Percentiles rank a stretch among this genome's conserved stretches.
These are phyloP conservation scores for Schmidtea mediterranea DNA, from an alignment of 1,140 invertebrate species.

Conservation along the genomic window DNA sequence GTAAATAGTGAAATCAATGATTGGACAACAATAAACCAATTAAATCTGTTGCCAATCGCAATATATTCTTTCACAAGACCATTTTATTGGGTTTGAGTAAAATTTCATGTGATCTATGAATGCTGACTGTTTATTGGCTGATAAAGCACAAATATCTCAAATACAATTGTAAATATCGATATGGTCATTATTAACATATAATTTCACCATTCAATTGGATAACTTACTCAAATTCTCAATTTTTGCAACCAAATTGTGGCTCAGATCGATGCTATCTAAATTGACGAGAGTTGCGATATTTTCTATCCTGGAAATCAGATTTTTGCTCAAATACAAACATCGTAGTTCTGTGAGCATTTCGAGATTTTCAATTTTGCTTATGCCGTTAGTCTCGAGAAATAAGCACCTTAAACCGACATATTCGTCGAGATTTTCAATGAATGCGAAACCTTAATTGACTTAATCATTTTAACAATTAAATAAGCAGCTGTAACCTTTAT, in stretches of 20 bases:
- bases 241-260: constrained; percentile 48
- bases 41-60: no score
- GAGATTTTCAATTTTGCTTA: constrained; percentile 50
- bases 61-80: no score
- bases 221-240: constrained; percentile 51
- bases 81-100: no score
- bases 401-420: constrained; percentile 67
- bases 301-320: constrained; percentile 54
- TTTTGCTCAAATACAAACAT: constrained; percentile 60
- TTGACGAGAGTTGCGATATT: constrained; percentile 43
- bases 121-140: no score
- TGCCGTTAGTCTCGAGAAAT: constrained; percentile 72
- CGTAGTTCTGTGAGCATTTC: constrained; percentile 44
- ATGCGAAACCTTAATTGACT: constrained; percentile 37
- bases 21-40: no score
- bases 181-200: no score
- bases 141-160: no score
- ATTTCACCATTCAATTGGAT: no score
- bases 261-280: constrained; percentile 56
- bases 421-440: constrained; percentile 68
- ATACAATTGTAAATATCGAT: no score
- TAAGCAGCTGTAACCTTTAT: constrained; percentile 44
- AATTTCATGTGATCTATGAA: no score
- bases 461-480: not conserved
- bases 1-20: no score